Percentiles rank a stretch among this genome's conserved stretches.
phyloP scores from a whole-genome alignment of 2,113 vertebrate species.

The Microtus ochrogaster region DNA sequence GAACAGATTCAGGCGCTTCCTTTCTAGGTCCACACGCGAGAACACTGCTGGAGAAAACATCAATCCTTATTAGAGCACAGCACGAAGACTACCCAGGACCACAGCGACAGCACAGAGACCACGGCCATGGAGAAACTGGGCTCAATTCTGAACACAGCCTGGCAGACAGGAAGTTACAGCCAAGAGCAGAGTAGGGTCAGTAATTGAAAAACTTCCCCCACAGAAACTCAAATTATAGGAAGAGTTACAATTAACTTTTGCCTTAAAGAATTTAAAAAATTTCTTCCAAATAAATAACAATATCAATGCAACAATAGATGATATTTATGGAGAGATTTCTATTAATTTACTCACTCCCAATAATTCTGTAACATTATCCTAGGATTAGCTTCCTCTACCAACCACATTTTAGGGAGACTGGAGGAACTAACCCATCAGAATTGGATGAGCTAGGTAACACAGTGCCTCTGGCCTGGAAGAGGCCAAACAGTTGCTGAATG shows the following conservation, averaged over 20 bases:
- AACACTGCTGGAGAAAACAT: background rate
- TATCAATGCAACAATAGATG: constrained; percentile 20
- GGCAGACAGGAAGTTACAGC: background rate
- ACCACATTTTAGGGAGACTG: background rate
- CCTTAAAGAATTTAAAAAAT: constrained; percentile 29
- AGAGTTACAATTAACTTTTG: background rate
- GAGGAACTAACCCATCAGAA: background rate
- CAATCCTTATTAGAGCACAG: background rate
- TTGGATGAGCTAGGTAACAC: background rate
- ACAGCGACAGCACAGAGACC: background rate
- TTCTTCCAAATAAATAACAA: constrained; percentile 24
- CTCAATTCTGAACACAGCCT: background rate
- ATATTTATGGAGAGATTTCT: background rate
- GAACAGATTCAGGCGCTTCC: background rate
- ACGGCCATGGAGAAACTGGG: background rate
- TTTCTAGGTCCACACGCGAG: background rate
- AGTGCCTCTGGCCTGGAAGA: background rate
- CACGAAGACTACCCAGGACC: background rate
- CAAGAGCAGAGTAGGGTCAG: background rate
- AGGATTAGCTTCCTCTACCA: background rate
- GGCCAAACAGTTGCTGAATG: background rate
- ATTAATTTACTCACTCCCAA: background rate
- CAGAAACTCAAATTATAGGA: background rate
- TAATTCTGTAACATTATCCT: background rate
- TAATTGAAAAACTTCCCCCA: no score